Evolutionary conservation across 2,888 invertebrate species (phyloP).

Genomic region (Lathronympha strigana): DNA sequence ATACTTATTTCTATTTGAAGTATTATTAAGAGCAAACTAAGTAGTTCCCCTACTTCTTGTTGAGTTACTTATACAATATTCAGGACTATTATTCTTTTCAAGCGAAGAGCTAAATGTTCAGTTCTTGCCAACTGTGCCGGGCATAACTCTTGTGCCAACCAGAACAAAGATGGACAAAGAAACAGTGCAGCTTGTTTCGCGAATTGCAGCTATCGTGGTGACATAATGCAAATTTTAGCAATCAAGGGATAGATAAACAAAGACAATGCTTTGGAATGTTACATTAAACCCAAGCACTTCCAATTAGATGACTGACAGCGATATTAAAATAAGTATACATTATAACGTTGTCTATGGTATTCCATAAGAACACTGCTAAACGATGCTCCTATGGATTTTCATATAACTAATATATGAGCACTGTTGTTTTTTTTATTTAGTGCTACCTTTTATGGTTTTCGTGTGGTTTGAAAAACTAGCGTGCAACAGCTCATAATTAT

Average conservation of each 20-base stretch:
- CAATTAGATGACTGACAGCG: too few species aligned
- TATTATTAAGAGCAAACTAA: conserved; percentile 38
- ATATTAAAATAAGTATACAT: too few species aligned
- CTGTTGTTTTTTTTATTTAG: too few species aligned
- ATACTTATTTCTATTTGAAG: conserved; percentile 39
- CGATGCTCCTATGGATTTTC: too few species aligned
- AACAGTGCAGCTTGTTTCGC: conserved; percentile 17
- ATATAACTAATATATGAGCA: too few species aligned
- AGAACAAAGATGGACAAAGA: conserved; percentile 20
- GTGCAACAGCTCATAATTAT: too few species aligned
- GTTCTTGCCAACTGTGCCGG: conserved; percentile 62
- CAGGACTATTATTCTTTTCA: conserved; percentile 40
- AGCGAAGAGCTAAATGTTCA: conserved; percentile 44
- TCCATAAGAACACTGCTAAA: too few species aligned
- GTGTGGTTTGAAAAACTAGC: too few species aligned
- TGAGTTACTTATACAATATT: conserved; percentile 40
- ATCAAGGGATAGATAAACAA: neutral
- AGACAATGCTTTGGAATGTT: too few species aligned
- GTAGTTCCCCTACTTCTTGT: conserved; percentile 37
- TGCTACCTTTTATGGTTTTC: too few species aligned
- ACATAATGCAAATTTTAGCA: neutral
- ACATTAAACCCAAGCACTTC: too few species aligned
- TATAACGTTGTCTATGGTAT: too few species aligned
- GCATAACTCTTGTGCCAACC: conserved; percentile 55
- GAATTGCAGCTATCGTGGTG: neutral